Base-by-base conservation (phyloP, 2,888 invertebrate species). In the Tyria jacobaeae region DNA sequence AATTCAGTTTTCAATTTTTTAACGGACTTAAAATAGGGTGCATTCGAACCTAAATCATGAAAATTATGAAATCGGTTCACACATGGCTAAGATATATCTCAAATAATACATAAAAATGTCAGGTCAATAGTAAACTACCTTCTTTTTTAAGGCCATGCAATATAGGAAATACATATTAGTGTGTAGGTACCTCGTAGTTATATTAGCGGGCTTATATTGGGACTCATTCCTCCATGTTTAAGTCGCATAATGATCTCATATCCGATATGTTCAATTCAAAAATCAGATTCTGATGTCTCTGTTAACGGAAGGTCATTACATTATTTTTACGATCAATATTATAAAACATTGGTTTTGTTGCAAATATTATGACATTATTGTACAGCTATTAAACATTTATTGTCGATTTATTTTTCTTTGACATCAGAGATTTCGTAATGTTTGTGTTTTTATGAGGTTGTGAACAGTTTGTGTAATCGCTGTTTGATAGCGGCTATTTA, bases 391-490 rank as follows among this genome's bases (percentile, higher is more conserved):
- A 87, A 86, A 87, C 66, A 85, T 41, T 89, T 87, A 89, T 85
- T 76, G 72, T 77, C 85, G 79, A 87, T 88, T 87, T 89, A 89
- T 90, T 86, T 89, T 88, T 87, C 86, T 89, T 88, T 84, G 85
- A 87, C 87, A 88, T 84, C 86, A 86, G 84, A 87, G 84, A 89
- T 89, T 89, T 86, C 80, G 87, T 83, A 82, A 90, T 85, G 88
- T 84, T 86, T 87, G 85, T 83, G 81, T 82, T 83, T 90, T 90
- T 89, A 90, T 89, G 87, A 83, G 86, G 83, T 87, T 87, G 89
- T 88, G 87, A 89, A 90, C 90, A 88, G 88, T 89, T 87, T 84
- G 79, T 87, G 89, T 89, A 89, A 91, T 90, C 85, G 87, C 74
- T 85, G 74, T 89, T 90, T 89, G 90, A 90, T 90, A 86, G 89